Evolutionary conservation across 1,140 invertebrate genomes (phyloP).

Genomic region (Drosophila orena): DNA sequence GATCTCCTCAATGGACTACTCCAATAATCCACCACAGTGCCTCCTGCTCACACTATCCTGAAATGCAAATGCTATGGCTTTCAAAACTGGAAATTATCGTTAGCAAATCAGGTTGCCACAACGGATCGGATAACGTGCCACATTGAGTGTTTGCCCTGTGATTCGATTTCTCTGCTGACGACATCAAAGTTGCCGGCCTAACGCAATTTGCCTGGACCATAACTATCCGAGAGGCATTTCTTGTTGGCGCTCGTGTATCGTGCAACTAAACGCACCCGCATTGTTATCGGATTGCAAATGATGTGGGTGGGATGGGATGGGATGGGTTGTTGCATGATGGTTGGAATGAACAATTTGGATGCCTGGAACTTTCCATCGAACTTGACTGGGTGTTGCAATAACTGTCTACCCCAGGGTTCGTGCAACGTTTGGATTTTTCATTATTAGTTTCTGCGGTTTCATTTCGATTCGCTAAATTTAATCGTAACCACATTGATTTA

Average conservation of each 20-base stretch:
- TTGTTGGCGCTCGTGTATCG: constrained; percentile 31
- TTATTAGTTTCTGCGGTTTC: constrained; percentile 75
- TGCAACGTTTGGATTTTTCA: constrained; percentile 47
- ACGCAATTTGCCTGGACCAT: constrained; percentile 65
- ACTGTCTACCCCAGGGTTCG: neutral
- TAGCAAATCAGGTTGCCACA: constrained; percentile 69
- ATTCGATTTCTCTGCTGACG: constrained; percentile 53
- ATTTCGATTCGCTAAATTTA: constrained; percentile 46
- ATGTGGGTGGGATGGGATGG: constrained; percentile 1
- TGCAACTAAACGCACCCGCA: constrained; percentile 34
- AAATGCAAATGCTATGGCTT: constrained; percentile 53
- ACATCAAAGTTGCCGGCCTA: constrained; percentile 62
- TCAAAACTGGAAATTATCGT: constrained; percentile 70
- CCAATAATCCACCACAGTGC: neutral
- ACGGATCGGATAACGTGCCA: constrained; percentile 45
- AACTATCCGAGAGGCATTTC: constrained; percentile 30
- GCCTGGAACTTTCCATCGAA: neutral
- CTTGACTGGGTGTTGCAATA: neutral
- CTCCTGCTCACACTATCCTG: neutral
- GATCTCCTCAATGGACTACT: neutral
- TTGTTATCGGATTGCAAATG: constrained; percentile 63
- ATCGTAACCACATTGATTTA: constrained; percentile 47
- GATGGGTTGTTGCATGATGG: neutral
- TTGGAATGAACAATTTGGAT: neutral
- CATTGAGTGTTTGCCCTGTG: constrained; percentile 42